Evolutionary conservation across 2,888 invertebrate genomes (phyloP), one percentile per base, ranked within the genome.

Genomic region (Eupeodes luniger): DNA sequence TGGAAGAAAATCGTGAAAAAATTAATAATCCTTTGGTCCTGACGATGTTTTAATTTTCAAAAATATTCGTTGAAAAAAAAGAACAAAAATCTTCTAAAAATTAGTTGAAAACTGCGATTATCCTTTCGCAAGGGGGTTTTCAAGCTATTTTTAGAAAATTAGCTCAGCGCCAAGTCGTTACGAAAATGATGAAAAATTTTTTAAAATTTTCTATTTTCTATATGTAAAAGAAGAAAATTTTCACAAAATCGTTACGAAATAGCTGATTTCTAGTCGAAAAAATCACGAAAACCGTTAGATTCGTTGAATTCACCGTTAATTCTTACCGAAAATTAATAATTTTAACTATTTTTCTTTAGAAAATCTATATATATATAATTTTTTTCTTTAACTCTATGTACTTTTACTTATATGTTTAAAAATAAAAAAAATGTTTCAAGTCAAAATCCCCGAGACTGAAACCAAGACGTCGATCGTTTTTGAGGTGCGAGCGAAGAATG

Each of bases 391-490:
- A 83, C 85, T 87, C 86, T 89, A 86, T 84, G 82, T 89, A 84
- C 74, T 84, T 89, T 88, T 88, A 88, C 88, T 88, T 89, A 89
- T 85, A 91, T 91, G 91, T 92, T 93, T 92, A 92, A 92, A 90
- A 90, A 90, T 72, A 87, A 89, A 90, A 89, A 90, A 90, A 91
- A 19, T 92, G 92, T 93, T 93, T 93, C 92, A 93, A 93, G 93
- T 93, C 93, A 93, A 93, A 93, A 93, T 94, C 94, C 94, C 94
- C 94, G 94, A 94, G 93, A 94, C 94, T 93, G 93, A 93, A 93
- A 93, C 93, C 96, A 96, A 97, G 97, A 97, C 97, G 97, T 97
- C 97, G 97, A 96, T 97, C 97, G 97, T 96, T 96, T 96, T 96
- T 96, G 96, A 96, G 96, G 96, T 96, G 96, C 96, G 96, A 96